Conservation (phyloP, 1,140 invertebrate species). For the Mamestra configurata region DNA sequence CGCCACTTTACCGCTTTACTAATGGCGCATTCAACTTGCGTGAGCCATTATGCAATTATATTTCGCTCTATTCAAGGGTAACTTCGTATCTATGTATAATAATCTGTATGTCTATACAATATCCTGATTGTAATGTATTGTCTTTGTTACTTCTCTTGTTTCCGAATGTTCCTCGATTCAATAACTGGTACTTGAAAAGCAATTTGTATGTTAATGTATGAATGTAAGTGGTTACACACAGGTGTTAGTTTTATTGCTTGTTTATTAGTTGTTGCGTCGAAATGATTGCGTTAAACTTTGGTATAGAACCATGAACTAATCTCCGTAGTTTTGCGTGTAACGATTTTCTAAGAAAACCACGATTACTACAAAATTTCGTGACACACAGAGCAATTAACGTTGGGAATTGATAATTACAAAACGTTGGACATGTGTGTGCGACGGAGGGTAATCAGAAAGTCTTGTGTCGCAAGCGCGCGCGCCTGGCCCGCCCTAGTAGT, state of each 20-base stretch:
- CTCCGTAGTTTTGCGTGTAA: neutral
- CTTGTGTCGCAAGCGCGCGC: constrained; percentile 13
- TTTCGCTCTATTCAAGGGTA: constrained; percentile 43
- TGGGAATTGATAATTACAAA: constrained; percentile 16
- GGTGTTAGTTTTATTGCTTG: constrained; percentile 25
- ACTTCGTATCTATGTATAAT: constrained; percentile 16
- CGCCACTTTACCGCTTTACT: constrained; percentile 62
- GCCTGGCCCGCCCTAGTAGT: neutral
- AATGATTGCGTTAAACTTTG: constrained; percentile 11
- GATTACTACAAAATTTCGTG: constrained; percentile 17
- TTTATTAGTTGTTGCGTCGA: constrained; percentile 7
- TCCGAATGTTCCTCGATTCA: constrained; percentile 19
- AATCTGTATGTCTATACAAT: neutral
- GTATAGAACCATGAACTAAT: constrained; percentile 1
- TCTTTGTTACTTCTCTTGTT: constrained; percentile 19
- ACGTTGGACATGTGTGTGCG: constrained; percentile 8
- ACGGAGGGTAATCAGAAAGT: constrained; percentile 8
- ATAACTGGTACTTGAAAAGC: constrained; percentile 16
- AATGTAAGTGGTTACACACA: constrained; percentile 11
- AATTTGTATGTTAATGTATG: constrained; percentile 31
- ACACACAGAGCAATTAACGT: constrained; percentile 19
- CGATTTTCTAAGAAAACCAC: constrained; percentile 5
- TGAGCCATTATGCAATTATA: constrained; percentile 51
- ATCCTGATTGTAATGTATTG: constrained; percentile 39
- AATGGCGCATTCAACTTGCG: constrained; percentile 61